phyloP scores from a whole-genome alignment of 1,140 invertebrate species.

The Drosophila mayri region DNA sequence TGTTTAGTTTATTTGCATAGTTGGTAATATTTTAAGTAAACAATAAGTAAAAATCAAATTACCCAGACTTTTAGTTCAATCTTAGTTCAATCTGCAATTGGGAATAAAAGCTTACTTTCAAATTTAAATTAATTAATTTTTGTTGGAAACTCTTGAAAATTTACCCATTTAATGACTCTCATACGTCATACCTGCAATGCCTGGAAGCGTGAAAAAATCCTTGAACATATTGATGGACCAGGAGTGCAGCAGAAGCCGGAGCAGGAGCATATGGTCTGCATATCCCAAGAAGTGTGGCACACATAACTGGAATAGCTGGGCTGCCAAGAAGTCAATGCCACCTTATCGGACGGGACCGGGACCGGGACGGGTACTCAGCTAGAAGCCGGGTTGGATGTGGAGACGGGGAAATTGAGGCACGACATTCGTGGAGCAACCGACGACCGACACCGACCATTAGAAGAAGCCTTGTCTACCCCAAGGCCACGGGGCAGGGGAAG shows the following conservation, averaged over 20 bases:
- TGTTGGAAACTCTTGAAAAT: not conserved
- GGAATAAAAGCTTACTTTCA: not conserved
- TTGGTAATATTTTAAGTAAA: too few species aligned
- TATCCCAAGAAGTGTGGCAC: constrained; percentile 39
- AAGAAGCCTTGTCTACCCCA: constrained; percentile 30
- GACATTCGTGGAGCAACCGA: constrained; percentile 26
- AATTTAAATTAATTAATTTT: not conserved
- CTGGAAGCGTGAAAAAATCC: constrained; percentile 77
- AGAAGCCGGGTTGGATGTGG: not conserved
- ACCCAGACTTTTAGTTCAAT: not conserved
- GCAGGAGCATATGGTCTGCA: constrained; percentile 50
- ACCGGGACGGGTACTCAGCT: constrained; percentile 7
- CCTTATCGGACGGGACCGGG: constrained; percentile 19
- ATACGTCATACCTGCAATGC: constrained; percentile 23
- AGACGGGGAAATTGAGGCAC: constrained; percentile 6
- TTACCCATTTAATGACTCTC: not conserved
- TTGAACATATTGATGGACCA: constrained; percentile 79
- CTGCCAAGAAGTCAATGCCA: constrained; percentile 45
- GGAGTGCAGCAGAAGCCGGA: constrained; percentile 72
- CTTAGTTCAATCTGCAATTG: too few species aligned
- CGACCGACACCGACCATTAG: constrained; percentile 33
- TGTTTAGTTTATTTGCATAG: too few species aligned
- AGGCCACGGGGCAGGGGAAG: constrained; percentile 19
- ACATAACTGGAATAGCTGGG: constrained; percentile 72
- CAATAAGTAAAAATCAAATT: too few species aligned